Evolutionary conservation across 2,113 vertebrate genomes (phyloP).

Genomic region (Benitochromis conjunctus): DNA sequence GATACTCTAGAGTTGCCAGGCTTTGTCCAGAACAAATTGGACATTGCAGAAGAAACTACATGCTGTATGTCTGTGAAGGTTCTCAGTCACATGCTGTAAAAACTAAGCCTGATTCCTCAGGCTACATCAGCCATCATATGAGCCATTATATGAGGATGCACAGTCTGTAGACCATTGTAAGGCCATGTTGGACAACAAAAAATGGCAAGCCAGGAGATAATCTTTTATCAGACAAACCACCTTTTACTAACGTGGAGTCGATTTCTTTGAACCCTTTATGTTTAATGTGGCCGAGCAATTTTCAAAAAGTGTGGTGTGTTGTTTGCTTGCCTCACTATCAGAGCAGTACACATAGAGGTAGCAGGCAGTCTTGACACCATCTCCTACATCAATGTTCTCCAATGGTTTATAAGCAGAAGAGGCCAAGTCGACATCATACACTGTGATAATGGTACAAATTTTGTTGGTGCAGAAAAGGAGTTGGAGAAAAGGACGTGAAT

Average conservation of each 20-base stretch:
- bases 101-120: background rate
- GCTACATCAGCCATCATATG: background rate
- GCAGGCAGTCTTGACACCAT: background rate
- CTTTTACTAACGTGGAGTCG: background rate
- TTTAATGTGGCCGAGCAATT: background rate
- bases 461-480: background rate
- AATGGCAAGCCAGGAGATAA: background rate
- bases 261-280: no score
- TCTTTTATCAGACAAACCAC: background rate
- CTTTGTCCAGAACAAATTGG: background rate
- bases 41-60: background rate
- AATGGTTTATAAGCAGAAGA: background rate
- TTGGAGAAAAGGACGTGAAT: background rate
- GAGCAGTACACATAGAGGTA: background rate
- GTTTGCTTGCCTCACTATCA: background rate
- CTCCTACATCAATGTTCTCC: background rate
- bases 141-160: background rate
- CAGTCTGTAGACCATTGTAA: background rate
- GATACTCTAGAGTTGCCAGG: background rate
- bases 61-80: no score
- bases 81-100: no score
- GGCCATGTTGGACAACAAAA: no score
- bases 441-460: background rate
- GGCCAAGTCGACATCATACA: background rate
- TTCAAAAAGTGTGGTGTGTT: background rate